Evolutionary conservation across 37 sponge, comb jelly and placozoan species (phyloP), one percentile per base, ranked within the genome.

Genomic region (Cladorhizidae sp.): DNA sequence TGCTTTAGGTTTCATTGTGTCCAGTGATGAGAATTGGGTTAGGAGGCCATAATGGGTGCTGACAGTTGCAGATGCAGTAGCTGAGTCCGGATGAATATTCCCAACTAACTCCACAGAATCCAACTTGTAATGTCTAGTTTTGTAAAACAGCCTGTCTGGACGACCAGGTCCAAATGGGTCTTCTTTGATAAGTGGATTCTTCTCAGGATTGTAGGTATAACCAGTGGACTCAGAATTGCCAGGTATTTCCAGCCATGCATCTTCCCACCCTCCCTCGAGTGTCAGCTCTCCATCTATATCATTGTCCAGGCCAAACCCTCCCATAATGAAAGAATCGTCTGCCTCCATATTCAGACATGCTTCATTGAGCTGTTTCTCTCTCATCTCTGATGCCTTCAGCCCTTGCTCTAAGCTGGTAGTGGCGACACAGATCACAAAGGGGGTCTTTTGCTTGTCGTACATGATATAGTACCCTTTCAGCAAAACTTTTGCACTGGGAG

Each of bases 351-450:
- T 50, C 9, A 58, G 63, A 67, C 88, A 59, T 39, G 79, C 77
- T 36, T 93, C 79, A 57, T 88, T 88, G 26, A 93, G 45, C 57
- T 93, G 86, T 49, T 68, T 77, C 56, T 93, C 93, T 64, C 93
- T 74, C 1, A 77, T 1, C 49, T 55, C 36, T 0, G 85, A 76
- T 0, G 41, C 52, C 22, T 85, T 68, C 31, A 52, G 36, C 2
- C 83, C 80, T 6, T 28, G 40, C 22, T 88, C 89, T 50, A 93
- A 55, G 3, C 58, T 72, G 17, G 89, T 85, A 9, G 86, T 85
- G 37, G 57, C 61, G 15, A 93, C 40, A 39, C 79, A 77, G 51
- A 93, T 65, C 6, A 81, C 68, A 39, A 82, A 76, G 22, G 81
- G 82, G 11, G 82, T 63, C 41, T 86, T 84, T 56, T 85, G 74